Percentiles rank a stretch among this genome's conserved stretches.
These are phyloP conservation scores for Oithona nana DNA, from an alignment of 2,888 invertebrate genomes.

Conservation along the genomic window DNA sequence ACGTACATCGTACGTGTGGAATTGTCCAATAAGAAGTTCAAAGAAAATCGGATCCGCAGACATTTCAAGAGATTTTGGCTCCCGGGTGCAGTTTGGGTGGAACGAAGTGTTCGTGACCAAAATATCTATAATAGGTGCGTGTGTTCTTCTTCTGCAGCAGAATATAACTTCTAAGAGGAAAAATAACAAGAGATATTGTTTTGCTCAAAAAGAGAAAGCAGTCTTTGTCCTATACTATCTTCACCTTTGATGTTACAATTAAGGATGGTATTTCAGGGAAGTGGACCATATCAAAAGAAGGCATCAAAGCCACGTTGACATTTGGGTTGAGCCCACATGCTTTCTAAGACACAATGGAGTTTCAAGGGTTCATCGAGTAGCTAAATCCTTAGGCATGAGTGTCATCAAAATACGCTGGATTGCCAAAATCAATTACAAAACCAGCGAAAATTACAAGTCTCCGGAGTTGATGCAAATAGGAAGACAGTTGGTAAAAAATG, in stretches of 20 bases:
- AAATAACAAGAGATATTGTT: not conserved
- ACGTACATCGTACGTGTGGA: conserved; percentile 14
- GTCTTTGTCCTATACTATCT: too few relatives aligned
- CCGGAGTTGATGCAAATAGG: conserved; percentile 6
- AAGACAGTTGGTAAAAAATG: not conserved
- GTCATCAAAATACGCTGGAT: conserved; percentile 14
- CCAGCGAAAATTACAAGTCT: not conserved
- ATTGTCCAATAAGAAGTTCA: not conserved
- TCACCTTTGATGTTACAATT: not conserved
- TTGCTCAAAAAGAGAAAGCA: not conserved
- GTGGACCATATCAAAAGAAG: not conserved
- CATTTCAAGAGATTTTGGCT: conserved; percentile 12
- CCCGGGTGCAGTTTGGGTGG: conserved; percentile 13
- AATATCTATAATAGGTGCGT: not conserved
- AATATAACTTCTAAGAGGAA: too few relatives aligned
- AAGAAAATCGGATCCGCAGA: conserved; percentile 4
- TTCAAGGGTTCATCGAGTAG: conserved; percentile 9
- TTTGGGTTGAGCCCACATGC: conserved; percentile 14
- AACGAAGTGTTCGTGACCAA: not conserved
- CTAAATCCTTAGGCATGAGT: not conserved
- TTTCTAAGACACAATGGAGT: conserved; percentile 14
- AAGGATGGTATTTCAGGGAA: not conserved
- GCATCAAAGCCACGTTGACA: conserved; percentile 5
- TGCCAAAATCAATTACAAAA: conserved; percentile 12
- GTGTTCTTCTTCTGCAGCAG: too few relatives aligned